Evolutionary conservation across 1,140 invertebrate genomes (phyloP).

Genomic region (Musca vetustissima): DNA sequence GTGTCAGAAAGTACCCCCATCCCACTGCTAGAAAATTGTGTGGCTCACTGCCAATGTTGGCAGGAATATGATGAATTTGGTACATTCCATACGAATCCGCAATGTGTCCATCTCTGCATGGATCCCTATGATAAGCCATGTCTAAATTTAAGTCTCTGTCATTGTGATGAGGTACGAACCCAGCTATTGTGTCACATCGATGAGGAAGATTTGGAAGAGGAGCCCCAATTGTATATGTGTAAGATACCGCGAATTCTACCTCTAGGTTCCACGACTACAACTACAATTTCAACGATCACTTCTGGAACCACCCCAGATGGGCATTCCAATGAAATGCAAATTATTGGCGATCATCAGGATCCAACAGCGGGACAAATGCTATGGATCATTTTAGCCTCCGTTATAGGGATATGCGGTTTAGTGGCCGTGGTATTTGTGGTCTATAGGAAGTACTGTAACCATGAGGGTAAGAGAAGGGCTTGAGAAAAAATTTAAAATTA

Average conservation of each 20-base stretch:
- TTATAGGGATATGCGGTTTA: too few species aligned
- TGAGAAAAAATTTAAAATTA: neutral
- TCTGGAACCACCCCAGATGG: too few species aligned
- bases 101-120: neutral
- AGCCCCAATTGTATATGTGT: neutral
- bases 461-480: neutral
- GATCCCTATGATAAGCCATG: neutral
- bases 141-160: neutral
- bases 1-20: neutral
- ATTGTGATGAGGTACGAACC: neutral
- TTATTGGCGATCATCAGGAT: too few species aligned
- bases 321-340: too few species aligned
- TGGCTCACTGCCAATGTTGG: neutral
- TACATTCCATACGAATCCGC: neutral
- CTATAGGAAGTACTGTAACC: neutral
- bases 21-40: neutral
- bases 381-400: too few species aligned
- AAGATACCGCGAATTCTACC: neutral
- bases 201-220: neutral
- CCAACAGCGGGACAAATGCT: too few species aligned
- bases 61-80: constrained; percentile 10
- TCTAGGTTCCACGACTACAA: too few species aligned
- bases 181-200: neutral
- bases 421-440: too few species aligned
- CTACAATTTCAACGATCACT: too few species aligned